Evolutionary conservation across 92 coral and sea anemone genomes (phyloP).

Genomic region (Zoanthus gigantus): DNA sequence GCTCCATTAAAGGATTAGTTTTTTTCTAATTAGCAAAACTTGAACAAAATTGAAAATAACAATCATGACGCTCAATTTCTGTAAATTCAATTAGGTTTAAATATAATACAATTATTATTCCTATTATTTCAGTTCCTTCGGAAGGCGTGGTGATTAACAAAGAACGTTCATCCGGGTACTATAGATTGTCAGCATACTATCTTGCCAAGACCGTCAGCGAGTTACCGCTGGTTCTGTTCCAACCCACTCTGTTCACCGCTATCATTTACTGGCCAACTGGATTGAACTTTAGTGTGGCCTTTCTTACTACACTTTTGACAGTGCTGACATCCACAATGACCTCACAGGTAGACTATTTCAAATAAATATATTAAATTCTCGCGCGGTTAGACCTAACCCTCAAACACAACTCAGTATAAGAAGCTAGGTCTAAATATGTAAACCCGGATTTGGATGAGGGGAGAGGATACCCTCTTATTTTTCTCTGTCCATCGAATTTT

Average conservation of each 20-base stretch:
- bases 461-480: too few relatives aligned
- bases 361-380: not conserved
- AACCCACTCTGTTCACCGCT: conserved; percentile 71
- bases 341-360: conserved; percentile 74
- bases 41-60: too few relatives aligned
- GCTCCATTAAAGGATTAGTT: too few relatives aligned
- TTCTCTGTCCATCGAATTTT: too few relatives aligned
- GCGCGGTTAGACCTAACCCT: too few relatives aligned
- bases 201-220: conserved; percentile 88
- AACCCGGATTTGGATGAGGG: too few relatives aligned
- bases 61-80: too few relatives aligned
- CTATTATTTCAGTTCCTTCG: conserved; percentile 68
- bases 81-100: too few relatives aligned
- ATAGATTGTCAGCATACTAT: conserved; percentile 94
- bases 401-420: too few relatives aligned
- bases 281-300: conserved; percentile 85
- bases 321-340: conserved; percentile 68
- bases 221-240: conserved; percentile 82
- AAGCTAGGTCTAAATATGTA: too few relatives aligned
- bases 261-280: conserved; percentile 89
- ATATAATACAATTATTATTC: too few relatives aligned
- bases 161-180: conserved; percentile 92
- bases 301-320: conserved; percentile 63
- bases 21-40: too few relatives aligned
- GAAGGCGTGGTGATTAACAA: conserved; percentile 89